phyloP scores from a whole-genome alignment of 2,888 invertebrate species.

The Luperina testacea region DNA sequence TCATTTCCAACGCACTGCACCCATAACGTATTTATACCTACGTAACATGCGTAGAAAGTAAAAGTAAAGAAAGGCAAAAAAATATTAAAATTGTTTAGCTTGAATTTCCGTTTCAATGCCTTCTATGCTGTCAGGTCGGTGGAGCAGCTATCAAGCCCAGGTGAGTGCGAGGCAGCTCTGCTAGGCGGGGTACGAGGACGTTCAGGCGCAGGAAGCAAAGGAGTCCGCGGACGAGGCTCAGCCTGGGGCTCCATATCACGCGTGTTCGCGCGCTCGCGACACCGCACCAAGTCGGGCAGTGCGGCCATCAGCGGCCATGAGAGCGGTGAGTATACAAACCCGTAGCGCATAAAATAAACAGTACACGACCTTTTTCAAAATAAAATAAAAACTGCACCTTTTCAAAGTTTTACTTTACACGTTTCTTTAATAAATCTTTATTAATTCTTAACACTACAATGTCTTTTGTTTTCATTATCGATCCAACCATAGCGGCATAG shows the following conservation, averaged over 20 bases:
- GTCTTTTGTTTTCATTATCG: neutral
- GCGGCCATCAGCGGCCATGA: slow-evolving; percentile 92
- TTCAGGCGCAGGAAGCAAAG: slow-evolving; percentile 82
- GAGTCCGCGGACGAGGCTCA: slow-evolving; percentile 92
- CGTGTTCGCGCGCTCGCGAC: slow-evolving; percentile 96
- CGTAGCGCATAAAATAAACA: neutral
- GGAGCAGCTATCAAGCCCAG: slow-evolving; percentile 95
- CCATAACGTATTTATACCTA: no score
- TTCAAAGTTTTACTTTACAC: neutral
- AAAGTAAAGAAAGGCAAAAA: neutral
- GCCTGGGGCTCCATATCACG: slow-evolving; percentile 98
- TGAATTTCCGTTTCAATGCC: neutral
- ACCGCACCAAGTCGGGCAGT: slow-evolving; percentile 94
- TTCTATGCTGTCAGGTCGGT: slow-evolving; percentile 88
- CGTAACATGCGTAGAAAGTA: neutral
- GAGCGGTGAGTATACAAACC: slow-evolving; percentile 86
- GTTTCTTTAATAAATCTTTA: neutral
- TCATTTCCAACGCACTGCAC: no score
- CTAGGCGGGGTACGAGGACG: slow-evolving; percentile 85
- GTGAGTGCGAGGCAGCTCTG: slow-evolving; percentile 92
- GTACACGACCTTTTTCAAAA: neutral
- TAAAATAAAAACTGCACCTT: neutral
- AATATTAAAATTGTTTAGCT: no score
- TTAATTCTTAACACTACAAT: no score
- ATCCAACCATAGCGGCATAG: neutral